Conservation (phyloP, 2,797 vertebrate species). For the Girardinus metallicus region DNA sequence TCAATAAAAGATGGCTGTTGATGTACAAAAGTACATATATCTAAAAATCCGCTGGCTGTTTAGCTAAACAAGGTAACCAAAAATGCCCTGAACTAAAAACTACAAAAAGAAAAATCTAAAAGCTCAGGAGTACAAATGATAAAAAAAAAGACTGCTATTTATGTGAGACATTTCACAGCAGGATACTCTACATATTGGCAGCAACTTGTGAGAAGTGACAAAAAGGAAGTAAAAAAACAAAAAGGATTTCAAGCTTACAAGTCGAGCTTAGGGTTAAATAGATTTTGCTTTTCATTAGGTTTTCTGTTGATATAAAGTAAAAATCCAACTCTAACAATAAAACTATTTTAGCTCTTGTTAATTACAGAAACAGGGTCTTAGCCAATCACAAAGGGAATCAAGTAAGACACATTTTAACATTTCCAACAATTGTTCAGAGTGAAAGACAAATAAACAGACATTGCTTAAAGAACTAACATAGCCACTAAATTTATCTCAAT, state of each 20-base stretch:
- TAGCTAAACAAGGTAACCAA: slow-evolving; percentile 17
- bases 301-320: slow-evolving; percentile 1
- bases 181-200: slow-evolving; percentile 14
- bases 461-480: neutral
- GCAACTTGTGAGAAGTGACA: slow-evolving; percentile 6
- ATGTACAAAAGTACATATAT: slow-evolving; percentile 40
- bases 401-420: neutral
- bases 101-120: neutral
- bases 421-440: neutral
- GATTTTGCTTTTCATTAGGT: slow-evolving; percentile 9
- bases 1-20: slow-evolving; percentile 62
- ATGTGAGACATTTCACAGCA: slow-evolving; percentile 12
- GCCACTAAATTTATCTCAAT: neutral
- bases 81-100: slow-evolving; percentile 11
- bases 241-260: neutral
- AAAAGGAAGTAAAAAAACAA: neutral
- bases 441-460: neutral
- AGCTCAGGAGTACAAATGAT: neutral
- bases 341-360: slow-evolving; percentile 3
- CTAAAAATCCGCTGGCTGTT: slow-evolving; percentile 35
- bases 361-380: slow-evolving; percentile 5
- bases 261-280: neutral
- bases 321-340: slow-evolving; percentile 5
- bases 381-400: neutral
- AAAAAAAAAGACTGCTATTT: slow-evolving; percentile 1